Percentiles rank a stretch among this genome's conserved stretches.
phyloP scores from a whole-genome alignment of 2,797 vertebrate genomes.

The Paguma larvata region DNA sequence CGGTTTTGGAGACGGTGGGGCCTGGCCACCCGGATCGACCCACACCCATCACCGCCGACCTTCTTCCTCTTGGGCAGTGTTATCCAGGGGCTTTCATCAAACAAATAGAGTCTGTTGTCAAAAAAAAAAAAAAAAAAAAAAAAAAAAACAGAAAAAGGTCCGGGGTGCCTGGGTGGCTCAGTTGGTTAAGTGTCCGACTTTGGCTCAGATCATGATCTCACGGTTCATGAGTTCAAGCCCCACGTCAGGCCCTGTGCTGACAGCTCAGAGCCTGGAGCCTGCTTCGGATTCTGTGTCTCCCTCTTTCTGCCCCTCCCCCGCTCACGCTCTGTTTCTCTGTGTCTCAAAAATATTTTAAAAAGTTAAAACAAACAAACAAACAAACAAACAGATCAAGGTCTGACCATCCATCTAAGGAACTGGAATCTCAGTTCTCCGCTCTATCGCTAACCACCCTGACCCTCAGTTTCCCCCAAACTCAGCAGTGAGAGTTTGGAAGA shows the following conservation, averaged over 20 bases:
- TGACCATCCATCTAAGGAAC: rapidly evolving
- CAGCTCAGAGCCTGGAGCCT: too few species aligned
- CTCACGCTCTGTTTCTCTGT: too few species aligned
- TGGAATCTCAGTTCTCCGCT: not conserved
- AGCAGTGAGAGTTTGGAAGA: not conserved
- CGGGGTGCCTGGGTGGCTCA: too few species aligned
- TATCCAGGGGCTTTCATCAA: not conserved
- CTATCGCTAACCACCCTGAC: too few species aligned
- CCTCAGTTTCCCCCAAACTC: not conserved
- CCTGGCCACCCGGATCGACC: not conserved
- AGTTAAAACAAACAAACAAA: not conserved
- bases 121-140: too few species aligned
- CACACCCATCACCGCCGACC: not conserved
- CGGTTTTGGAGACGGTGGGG: rapidly evolving
- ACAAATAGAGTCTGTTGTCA: not conserved
- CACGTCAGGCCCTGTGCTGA: too few species aligned
- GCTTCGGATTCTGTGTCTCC: too few species aligned
- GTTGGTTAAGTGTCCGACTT: too few species aligned
- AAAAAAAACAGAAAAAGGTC: not conserved
- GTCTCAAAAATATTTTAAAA: too few species aligned
- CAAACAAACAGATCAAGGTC: not conserved
- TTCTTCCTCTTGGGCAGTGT: not conserved
- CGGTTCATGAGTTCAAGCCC: too few species aligned
- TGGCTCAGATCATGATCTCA: too few species aligned
- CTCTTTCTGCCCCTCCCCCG: too few species aligned